A percentile compares a stretch with the other conserved stretches of the same genome.
Conservation (phyloP, 2,888 invertebrate species). For the Amorpha juglandis region DNA sequence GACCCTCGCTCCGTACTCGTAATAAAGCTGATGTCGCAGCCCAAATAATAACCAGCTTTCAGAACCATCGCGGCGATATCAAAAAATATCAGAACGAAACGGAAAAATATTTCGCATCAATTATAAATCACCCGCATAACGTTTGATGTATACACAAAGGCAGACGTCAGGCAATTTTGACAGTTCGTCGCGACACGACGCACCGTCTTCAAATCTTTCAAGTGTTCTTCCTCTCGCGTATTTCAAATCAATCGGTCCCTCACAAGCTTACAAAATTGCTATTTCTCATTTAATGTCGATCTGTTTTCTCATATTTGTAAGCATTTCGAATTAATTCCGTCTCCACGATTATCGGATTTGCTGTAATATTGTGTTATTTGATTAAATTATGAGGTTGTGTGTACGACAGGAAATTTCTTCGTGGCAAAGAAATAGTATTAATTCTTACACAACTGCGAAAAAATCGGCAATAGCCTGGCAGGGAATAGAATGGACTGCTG, state of each 20-base stretch:
- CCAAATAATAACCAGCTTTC: constrained; percentile 33
- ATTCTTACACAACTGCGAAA: too few relatives aligned
- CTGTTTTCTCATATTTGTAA: constrained; percentile 12
- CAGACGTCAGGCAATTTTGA: constrained; percentile 31
- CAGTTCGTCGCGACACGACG: constrained; percentile 15
- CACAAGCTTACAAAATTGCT: constrained; percentile 8
- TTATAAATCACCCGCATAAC: constrained; percentile 49
- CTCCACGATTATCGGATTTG: not conserved
- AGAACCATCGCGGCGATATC: constrained; percentile 50
- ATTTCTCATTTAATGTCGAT: constrained; percentile 19
- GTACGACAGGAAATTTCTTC: too few relatives aligned
- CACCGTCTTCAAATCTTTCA: not conserved
- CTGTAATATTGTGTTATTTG: not conserved
- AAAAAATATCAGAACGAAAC: constrained; percentile 48
- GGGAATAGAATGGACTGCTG: too few relatives aligned
- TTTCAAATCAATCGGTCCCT: constrained; percentile 5
- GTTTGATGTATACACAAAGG: constrained; percentile 50
- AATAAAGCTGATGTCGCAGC: constrained; percentile 34
- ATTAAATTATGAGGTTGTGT: not conserved
- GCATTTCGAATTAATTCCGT: constrained; percentile 15
- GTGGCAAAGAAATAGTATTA: too few relatives aligned
- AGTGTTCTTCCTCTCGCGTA: constrained; percentile 14
- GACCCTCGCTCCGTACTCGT: constrained; percentile 8
- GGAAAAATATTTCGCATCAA: constrained; percentile 51
- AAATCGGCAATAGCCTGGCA: too few relatives aligned